Evolutionary conservation across 2,888 invertebrate genomes (phyloP).

Genomic region (Megaustenia siamemsis): DNA sequence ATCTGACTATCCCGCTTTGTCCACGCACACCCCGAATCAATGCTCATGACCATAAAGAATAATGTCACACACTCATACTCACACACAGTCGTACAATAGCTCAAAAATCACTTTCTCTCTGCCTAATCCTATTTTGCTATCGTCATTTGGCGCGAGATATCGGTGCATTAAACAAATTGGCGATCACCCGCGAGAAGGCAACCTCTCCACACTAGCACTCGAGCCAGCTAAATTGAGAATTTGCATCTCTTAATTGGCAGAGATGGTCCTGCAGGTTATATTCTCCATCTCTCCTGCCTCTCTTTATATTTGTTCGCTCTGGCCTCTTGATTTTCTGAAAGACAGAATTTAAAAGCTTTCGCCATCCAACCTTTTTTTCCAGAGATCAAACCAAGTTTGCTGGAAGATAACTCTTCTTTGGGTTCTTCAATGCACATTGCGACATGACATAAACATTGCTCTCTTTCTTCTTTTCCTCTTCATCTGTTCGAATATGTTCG

Average conservation of each 20-base stretch:
- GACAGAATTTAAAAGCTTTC: slow-evolving; percentile 24
- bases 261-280: slow-evolving; percentile 9
- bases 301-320: neutral
- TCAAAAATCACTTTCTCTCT: neutral
- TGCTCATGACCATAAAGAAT: too few species aligned
- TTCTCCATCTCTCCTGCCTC: neutral
- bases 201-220: neutral
- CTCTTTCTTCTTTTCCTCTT: neutral
- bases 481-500: too few species aligned
- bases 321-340: slow-evolving; percentile 4
- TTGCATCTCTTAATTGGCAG: slow-evolving; percentile 50
- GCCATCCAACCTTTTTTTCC: neutral
- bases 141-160: slow-evolving; percentile 26
- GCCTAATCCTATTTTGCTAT: neutral
- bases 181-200: slow-evolving; percentile 16
- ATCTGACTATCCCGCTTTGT: neutral
- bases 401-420: neutral
- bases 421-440: neutral
- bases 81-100: neutral
- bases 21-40: neutral
- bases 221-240: slow-evolving; percentile 46
- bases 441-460: slow-evolving; percentile 26
- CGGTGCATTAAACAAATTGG: slow-evolving; percentile 35
- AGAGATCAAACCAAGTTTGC: neutral
- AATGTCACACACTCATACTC: neutral